Evolutionary conservation across 1,140 invertebrate species (phyloP), one percentile per base, ranked within the genome.

Genomic region (Drosophila varians): DNA sequence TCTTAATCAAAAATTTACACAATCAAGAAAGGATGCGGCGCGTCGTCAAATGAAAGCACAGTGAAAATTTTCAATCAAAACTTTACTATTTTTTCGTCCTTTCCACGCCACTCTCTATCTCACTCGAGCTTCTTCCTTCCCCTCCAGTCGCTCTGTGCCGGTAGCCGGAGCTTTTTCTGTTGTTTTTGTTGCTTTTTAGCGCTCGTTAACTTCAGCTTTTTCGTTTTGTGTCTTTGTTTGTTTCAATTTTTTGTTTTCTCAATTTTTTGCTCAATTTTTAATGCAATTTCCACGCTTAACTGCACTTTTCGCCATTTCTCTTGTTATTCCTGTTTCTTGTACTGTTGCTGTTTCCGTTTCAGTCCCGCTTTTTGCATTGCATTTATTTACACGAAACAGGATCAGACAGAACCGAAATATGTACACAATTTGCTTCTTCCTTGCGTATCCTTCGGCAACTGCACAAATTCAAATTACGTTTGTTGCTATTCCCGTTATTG

Each of bases 1-100:
- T 57, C 73, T 83, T 83, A 83, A 83, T 83, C 78, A 83, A 58
- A 83, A 83, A 83, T 83, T 83, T 83, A 83, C 78, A 83, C 78
- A 83, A 82, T 77, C 73, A 75, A 36, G 60, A 49, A 62, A 51
- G 43, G 49, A 64, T 42, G 38, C 38, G 38, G 38, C 38, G 38
- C 18, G 40, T 65, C 71, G 55, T 52, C 64, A 62, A 76, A 73
- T 83, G 79, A 84, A 75, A 79, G 80, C 74, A 73, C 75, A 86
- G 75, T 84, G 68, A 69, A 86, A 78, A 87, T 86, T 86, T 86
- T 86, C 80, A 86, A 86, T 86, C 80, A 87, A 80, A 86, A 86
- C 55, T 86, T 87, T 73, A 66, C 73, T 74, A 47, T 49, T 48
- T 69, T 57, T 68, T 23, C 8, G 6, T 12, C 8, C 21, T 1